These are phyloP conservation scores for Morone saxatilis DNA, from an alignment of 2,113 vertebrate genomes.

Conservation along the genomic window DNA sequence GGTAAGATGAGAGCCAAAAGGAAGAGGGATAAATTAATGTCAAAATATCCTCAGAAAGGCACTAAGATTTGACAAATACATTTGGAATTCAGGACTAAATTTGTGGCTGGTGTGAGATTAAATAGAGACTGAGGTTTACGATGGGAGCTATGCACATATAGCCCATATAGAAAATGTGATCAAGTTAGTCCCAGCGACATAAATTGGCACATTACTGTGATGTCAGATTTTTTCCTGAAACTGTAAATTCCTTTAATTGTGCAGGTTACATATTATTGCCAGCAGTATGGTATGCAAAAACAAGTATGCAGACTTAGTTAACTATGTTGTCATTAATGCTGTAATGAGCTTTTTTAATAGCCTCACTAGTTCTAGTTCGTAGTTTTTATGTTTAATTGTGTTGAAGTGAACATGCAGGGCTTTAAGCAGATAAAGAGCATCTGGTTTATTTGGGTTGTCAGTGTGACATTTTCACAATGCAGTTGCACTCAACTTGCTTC, in stretches of 20 bases:
- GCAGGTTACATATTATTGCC: neutral
- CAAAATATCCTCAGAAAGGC: conserved; percentile 9
- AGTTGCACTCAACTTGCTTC: neutral
- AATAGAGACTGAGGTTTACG: neutral
- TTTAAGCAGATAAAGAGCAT: neutral
- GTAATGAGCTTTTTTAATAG: neutral
- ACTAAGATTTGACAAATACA: neutral
- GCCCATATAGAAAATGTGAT: neutral
- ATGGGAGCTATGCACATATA: neutral
- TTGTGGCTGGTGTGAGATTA: neutral
- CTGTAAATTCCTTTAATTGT: neutral
- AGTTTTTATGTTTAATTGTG: neutral
- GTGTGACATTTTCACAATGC: conserved; percentile 3
- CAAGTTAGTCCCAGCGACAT: neutral
- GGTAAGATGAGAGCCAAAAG: conserved; percentile 82
- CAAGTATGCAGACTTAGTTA: neutral
- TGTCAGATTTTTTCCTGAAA: neutral
- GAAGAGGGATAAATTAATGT: conserved; percentile 1
- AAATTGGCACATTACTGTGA: neutral
- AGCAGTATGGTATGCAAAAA: neutral
- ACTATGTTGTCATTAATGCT: neutral
- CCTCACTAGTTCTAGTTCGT: neutral
- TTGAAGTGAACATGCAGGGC: neutral
- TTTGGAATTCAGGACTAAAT: neutral
- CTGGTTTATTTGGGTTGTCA: conserved; percentile 19